Evolutionary conservation across 2,888 invertebrate genomes (phyloP).

Genomic region (Zele albiditarsus): DNA sequence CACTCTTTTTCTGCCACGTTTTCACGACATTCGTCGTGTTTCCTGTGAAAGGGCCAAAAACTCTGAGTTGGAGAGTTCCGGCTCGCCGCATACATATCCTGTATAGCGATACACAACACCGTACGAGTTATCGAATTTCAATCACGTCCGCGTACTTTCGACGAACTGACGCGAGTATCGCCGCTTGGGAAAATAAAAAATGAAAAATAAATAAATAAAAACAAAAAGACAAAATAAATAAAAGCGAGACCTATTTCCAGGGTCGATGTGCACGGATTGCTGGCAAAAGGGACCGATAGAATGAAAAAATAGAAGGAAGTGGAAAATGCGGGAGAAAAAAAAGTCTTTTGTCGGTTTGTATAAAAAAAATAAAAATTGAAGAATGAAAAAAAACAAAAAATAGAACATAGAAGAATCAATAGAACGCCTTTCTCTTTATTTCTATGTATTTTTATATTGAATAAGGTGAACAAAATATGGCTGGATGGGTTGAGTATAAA

Average conservation of each 20-base stretch:
- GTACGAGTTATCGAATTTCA: constrained; percentile 58
- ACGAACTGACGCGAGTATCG: constrained; percentile 45
- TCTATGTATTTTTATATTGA: background rate
- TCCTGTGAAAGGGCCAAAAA: constrained; percentile 15
- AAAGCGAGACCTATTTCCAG: constrained; percentile 17
- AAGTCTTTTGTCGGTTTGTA: constrained; percentile 34
- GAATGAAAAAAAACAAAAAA: background rate
- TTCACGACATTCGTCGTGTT: constrained; percentile 27
- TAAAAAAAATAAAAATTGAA: constrained; percentile 29
- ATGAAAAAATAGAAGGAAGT: constrained; percentile 38
- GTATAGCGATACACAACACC: constrained; percentile 27
- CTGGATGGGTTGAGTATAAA: background rate
- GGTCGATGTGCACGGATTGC: constrained; percentile 30
- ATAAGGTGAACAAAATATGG: background rate
- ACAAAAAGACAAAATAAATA: constrained; percentile 30
- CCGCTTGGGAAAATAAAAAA: background rate
- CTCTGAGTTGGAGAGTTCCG: constrained; percentile 24
- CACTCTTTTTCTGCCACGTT: constrained; percentile 5
- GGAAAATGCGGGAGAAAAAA: constrained; percentile 39
- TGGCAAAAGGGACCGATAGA: background rate
- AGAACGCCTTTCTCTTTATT: background rate
- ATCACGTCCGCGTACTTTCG: constrained; percentile 58
- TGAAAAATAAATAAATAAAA: constrained; percentile 32
- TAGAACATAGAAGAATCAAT: background rate
- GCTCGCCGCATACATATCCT: constrained; percentile 19